Percentiles rank a stretch among this genome's conserved stretches.
phyloP scores from a whole-genome alignment of 1,140 invertebrate genomes.

The Hyposmocoma kahamanoa region DNA sequence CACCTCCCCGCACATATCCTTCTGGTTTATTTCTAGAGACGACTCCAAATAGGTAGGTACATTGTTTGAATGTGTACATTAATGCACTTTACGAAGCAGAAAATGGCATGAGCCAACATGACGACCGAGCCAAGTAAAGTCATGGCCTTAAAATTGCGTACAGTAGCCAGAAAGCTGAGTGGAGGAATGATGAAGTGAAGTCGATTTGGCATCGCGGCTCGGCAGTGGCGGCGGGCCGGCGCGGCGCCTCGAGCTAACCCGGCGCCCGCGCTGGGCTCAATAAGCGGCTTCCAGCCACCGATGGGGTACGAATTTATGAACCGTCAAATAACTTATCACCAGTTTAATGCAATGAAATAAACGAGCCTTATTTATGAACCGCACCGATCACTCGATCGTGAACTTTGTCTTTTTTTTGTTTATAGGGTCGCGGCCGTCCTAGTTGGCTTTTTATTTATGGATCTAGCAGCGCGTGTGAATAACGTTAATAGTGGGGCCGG shows the following conservation, averaged over 20 bases:
- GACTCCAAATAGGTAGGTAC: too few species aligned
- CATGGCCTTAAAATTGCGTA: conserved; percentile 31
- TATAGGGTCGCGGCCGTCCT: conserved; percentile 31
- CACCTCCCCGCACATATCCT: too few species aligned
- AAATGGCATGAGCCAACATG: conserved; percentile 47
- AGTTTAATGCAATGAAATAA: conserved; percentile 66
- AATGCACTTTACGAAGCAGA: conserved; percentile 47
- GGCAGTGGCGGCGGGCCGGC: conserved; percentile 31
- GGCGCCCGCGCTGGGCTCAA: background rate
- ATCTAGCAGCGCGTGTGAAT: conserved; percentile 63
- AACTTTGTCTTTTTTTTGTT: conserved; percentile 48
- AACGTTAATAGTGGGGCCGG: conserved; percentile 59
- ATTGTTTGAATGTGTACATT: too few species aligned
- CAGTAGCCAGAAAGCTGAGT: conserved; percentile 43
- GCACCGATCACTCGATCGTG: conserved; percentile 43
- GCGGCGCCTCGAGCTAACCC: conserved; percentile 6
- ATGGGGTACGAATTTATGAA: conserved; percentile 47
- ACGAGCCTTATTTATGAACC: conserved; percentile 60
- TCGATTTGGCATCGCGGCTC: conserved; percentile 49
- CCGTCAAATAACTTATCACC: conserved; percentile 65
- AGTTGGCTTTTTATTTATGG: conserved; percentile 61
- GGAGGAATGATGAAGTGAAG: conserved; percentile 39
- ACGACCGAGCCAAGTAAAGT: conserved; percentile 28
- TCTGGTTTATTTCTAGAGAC: too few species aligned
- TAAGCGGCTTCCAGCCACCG: background rate